A percentile compares a stretch with the other conserved stretches of the same genome.
Evolutionary conservation across 2,113 vertebrate genomes (phyloP).

Genomic region (Anthoscopus minutus): DNA sequence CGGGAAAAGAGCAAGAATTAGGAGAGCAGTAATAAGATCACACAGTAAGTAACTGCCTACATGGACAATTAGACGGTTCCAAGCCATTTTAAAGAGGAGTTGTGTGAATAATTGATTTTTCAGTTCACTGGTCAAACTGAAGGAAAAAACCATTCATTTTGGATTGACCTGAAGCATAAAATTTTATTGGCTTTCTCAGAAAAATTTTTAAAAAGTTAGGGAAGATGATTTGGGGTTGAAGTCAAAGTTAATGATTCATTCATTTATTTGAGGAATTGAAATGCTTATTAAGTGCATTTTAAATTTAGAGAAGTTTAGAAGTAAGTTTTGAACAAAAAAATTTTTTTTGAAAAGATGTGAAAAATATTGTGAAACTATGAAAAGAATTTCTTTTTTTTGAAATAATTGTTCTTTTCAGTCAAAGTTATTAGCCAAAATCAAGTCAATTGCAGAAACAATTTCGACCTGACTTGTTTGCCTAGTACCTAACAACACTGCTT

Average conservation of each 20-base stretch:
- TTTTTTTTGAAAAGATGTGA: not conserved
- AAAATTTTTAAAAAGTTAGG: not conserved
- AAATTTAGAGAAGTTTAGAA: not conserved
- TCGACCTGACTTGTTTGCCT: not conserved
- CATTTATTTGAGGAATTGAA: not conserved
- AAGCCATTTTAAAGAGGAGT: constrained; percentile 15
- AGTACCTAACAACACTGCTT: not conserved
- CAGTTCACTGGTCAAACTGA: constrained; percentile 19
- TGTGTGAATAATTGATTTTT: constrained; percentile 48
- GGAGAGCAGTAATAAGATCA: not conserved
- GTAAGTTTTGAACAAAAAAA: not conserved
- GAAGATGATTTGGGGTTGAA: not conserved
- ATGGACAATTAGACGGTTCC: constrained; percentile 3
- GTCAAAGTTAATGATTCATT: not conserved
- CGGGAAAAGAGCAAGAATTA: not conserved
- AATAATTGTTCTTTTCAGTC: not conserved
- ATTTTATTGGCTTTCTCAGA: constrained; percentile 14
- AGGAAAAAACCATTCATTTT: not conserved
- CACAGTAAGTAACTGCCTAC: not conserved
- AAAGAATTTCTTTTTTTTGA: not conserved
- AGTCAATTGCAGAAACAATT: not conserved
- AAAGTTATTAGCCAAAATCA: not conserved
- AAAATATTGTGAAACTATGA: not conserved
- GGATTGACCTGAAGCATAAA: not conserved
- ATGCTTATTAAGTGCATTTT: not conserved